phyloP scores from a whole-genome alignment of 2,113 vertebrate genomes.

The Piprites chloris region DNA sequence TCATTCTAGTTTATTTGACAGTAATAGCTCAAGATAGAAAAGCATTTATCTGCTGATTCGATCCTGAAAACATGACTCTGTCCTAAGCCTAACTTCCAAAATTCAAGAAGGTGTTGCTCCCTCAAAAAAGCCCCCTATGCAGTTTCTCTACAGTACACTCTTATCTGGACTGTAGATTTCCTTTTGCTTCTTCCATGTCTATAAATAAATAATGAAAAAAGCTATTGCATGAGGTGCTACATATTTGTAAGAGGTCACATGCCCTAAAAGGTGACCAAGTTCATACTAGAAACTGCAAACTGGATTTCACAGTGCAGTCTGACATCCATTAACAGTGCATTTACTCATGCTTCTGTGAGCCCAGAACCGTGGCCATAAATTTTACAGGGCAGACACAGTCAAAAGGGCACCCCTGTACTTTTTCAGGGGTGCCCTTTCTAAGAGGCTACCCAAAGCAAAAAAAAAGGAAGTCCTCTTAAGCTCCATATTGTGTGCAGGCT shows the following conservation, averaged over 20 bases:
- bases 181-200: neutral
- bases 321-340: neutral
- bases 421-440: neutral
- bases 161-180: neutral
- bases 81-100: neutral
- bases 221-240: neutral
- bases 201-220: slow-evolving; percentile 50
- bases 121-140: neutral
- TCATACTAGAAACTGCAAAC: neutral
- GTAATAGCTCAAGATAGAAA: neutral
- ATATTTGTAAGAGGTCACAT: neutral
- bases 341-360: neutral
- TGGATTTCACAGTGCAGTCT: neutral
- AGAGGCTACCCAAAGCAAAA: neutral
- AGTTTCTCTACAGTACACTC: neutral
- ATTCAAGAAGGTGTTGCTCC: neutral
- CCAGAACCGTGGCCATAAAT: neutral
- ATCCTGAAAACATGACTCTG: neutral
- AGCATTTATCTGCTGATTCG: neutral
- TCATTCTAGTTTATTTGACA: neutral
- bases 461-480: neutral
- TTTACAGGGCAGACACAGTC: neutral
- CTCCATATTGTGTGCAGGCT: neutral
- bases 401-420: neutral
- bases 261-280: neutral